phyloP scores from a whole-genome alignment of 2,797 vertebrate species.

The Pampus argenteus region DNA sequence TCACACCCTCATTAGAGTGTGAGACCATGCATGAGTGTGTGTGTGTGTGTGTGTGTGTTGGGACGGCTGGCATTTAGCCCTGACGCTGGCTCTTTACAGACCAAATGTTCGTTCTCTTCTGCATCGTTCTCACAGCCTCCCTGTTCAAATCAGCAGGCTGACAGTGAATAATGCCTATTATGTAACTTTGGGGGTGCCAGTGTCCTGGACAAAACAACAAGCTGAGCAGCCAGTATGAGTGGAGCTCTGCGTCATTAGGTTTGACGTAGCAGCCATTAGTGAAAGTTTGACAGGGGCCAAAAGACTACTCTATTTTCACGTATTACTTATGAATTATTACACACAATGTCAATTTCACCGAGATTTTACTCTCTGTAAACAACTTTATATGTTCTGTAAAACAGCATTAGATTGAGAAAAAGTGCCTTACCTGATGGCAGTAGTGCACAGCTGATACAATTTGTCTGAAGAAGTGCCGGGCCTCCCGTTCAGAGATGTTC shows the following conservation, averaged over 20 bases:
- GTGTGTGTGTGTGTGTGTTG: conserved; percentile 33
- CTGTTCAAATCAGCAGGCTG: conserved; percentile 58
- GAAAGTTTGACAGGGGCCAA: neutral
- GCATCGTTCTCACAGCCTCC: conserved; percentile 64
- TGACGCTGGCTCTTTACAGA: conserved; percentile 51
- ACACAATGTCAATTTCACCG: neutral
- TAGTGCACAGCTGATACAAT: conserved; percentile 95
- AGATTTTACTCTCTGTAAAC: neutral
- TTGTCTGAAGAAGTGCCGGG: conserved; percentile 94
- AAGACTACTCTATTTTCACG: neutral
- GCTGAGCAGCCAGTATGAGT: conserved; percentile 7
- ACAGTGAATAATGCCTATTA: conserved; percentile 74
- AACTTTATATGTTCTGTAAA: neutral
- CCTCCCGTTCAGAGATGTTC: conserved; percentile 88
- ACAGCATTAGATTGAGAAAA: neutral
- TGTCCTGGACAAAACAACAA: conserved; percentile 37
- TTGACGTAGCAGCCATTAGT: conserved; percentile 7
- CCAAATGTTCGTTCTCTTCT: conserved; percentile 66
- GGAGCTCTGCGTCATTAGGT: conserved; percentile 30
- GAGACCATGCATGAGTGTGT: conserved; percentile 61
- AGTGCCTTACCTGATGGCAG: conserved; percentile 90
- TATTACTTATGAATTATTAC: neutral
- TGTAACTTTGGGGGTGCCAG: conserved; percentile 67
- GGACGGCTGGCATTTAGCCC: conserved; percentile 68
- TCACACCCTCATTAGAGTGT: conserved; percentile 76